Conservation (phyloP, 2,888 invertebrate genomes). For the Zele albiditarsus region DNA sequence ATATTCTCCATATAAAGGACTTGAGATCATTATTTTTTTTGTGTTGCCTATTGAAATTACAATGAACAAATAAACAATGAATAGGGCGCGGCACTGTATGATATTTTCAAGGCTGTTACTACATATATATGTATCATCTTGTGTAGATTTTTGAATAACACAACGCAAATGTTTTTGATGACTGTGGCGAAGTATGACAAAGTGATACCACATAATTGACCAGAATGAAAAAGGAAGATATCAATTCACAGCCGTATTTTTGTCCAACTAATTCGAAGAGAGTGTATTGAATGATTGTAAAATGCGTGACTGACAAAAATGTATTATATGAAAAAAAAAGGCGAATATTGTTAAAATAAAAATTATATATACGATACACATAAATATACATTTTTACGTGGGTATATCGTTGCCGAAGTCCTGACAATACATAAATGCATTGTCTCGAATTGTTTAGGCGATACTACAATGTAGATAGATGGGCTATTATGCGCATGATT, state of each 20-base stretch:
- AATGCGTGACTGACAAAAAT: slow-evolving; percentile 59
- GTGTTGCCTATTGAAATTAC: background rate
- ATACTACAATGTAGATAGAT: too few relatives aligned
- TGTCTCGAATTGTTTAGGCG: too few relatives aligned
- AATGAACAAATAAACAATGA: background rate
- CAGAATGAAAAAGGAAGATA: slow-evolving; percentile 18
- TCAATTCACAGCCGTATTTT: slow-evolving; percentile 48
- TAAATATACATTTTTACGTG: background rate
- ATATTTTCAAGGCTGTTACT: background rate
- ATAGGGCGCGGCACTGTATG: background rate
- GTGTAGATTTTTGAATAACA: slow-evolving; percentile 22
- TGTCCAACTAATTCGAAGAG: slow-evolving; percentile 47
- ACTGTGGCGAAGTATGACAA: slow-evolving; percentile 35
- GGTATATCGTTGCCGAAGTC: too few relatives aligned
- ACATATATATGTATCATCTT: background rate
- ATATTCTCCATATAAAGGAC: background rate
- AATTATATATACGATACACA: slow-evolving; percentile 49
- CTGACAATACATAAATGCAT: too few relatives aligned
- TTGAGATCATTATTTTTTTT: background rate
- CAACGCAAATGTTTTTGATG: slow-evolving; percentile 41
- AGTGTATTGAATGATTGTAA: slow-evolving; percentile 42
- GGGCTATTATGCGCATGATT: too few relatives aligned
- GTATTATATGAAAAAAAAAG: slow-evolving; percentile 68
- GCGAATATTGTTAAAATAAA: slow-evolving; percentile 71
- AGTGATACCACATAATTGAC: slow-evolving; percentile 28